phyloP scores from a whole-genome alignment of 2,888 invertebrate species.

The Epinotia nisella region DNA sequence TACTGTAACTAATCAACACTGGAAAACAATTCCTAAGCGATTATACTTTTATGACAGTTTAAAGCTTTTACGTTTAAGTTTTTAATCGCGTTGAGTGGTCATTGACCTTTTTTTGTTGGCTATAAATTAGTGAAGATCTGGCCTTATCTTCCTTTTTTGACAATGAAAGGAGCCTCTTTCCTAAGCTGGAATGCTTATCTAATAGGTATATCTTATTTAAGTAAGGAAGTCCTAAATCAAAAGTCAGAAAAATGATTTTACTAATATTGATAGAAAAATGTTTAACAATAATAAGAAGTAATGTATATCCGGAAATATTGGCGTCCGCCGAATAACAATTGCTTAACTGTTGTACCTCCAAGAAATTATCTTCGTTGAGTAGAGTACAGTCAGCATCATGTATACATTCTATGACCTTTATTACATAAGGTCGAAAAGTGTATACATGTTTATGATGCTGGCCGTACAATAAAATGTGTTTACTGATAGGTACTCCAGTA shows the following conservation, averaged over 20 bases:
- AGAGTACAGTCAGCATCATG: too few relatives aligned
- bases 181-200: too few relatives aligned
- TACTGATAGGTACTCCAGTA: constrained; percentile 43
- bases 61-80: not conserved
- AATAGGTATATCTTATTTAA: not conserved
- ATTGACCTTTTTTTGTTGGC: not conserved
- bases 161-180: not conserved
- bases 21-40: not conserved
- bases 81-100: not conserved
- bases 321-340: not conserved
- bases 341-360: not conserved
- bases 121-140: not conserved
- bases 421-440: too few relatives aligned
- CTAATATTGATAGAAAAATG: too few relatives aligned
- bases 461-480: constrained; percentile 47
- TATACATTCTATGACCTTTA: too few relatives aligned
- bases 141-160: not conserved
- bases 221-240: not conserved
- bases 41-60: too few relatives aligned
- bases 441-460: too few relatives aligned
- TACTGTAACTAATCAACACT: not conserved
- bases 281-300: not conserved
- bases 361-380: constrained; percentile 1
- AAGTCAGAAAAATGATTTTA: too few relatives aligned
- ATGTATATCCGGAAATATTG: not conserved